phyloP scores from a whole-genome alignment of 1,140 invertebrate species.

The Campoletis sonorensis region DNA sequence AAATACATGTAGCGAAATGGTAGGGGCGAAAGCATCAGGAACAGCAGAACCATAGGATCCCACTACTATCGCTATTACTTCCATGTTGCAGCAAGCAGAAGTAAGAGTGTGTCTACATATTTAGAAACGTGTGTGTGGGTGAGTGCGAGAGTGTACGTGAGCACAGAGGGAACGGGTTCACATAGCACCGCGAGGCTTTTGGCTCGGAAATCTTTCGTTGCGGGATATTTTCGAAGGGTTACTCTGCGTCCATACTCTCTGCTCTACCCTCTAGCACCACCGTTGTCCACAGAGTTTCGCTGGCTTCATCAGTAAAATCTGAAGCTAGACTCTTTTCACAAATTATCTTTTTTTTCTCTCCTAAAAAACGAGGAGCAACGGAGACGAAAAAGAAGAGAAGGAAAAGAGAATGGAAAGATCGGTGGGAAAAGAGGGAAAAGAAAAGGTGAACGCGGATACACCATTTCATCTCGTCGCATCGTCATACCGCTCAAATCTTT shows the following conservation, averaged over 20 bases:
- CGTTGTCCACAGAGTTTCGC: not conserved
- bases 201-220: conserved; percentile 43
- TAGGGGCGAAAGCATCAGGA: conserved; percentile 1
- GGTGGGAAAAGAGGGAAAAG: not conserved
- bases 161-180: conserved; percentile 20
- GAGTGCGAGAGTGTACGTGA: not conserved
- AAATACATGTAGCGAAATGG: not conserved
- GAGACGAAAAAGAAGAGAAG: not conserved
- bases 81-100: not conserved
- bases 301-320: conserved; percentile 36
- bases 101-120: not conserved
- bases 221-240: conserved; percentile 31
- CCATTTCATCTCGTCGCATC: conserved; percentile 14
- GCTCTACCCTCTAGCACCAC: not conserved
- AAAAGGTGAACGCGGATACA: conserved; percentile 6
- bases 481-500: not conserved
- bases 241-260: not conserved
- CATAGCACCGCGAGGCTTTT: conserved; percentile 46
- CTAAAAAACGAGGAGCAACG: not conserved
- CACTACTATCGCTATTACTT: not conserved
- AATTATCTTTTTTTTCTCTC: conserved; percentile 32
- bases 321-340: conserved; percentile 16
- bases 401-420: not conserved
- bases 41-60: not conserved
- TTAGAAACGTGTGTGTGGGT: not conserved